Conservation (phyloP, 1,140 invertebrate species). For the Mamestra configurata region DNA sequence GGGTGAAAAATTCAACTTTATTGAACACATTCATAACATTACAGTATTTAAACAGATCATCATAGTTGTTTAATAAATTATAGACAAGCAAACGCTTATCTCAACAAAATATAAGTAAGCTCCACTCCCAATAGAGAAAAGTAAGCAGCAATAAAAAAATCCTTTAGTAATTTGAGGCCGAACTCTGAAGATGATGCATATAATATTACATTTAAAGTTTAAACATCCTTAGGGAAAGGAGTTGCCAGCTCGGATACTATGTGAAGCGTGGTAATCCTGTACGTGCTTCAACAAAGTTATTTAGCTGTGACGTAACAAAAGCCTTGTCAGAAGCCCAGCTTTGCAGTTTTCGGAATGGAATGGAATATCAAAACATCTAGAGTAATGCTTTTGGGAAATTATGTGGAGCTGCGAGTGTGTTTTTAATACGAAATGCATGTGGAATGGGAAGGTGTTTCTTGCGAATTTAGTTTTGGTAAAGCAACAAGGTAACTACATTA, state of each 20-base stretch:
- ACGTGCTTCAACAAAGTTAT: slow-evolving; percentile 32
- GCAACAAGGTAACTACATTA: not conserved
- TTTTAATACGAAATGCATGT: not conserved
- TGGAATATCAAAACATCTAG: slow-evolving; percentile 10
- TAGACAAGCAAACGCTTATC: no score
- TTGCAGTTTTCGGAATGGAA: slow-evolving; percentile 32
- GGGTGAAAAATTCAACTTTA: no score
- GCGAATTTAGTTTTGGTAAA: not conserved
- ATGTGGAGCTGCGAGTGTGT: not conserved
- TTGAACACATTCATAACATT: no score
- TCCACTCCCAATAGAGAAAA: slow-evolving; percentile 15
- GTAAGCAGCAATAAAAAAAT: not conserved
- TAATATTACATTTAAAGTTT: slow-evolving; percentile 29
- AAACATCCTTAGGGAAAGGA: slow-evolving; percentile 2
- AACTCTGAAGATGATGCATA: slow-evolving; percentile 12
- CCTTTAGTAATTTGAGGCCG: not conserved
- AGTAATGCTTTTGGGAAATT: slow-evolving; percentile 35
- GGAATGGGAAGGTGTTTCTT: not conserved
- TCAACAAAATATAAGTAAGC: no score
- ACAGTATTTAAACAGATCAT: no score
- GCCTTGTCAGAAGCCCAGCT: slow-evolving; percentile 1
- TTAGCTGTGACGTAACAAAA: slow-evolving; percentile 23
- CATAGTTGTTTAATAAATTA: no score
- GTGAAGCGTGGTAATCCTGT: slow-evolving; percentile 23
- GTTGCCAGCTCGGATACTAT: not conserved